Base-by-base conservation (phyloP, 2,797 vertebrate genomes). In the Enteromius mattozi region DNA sequence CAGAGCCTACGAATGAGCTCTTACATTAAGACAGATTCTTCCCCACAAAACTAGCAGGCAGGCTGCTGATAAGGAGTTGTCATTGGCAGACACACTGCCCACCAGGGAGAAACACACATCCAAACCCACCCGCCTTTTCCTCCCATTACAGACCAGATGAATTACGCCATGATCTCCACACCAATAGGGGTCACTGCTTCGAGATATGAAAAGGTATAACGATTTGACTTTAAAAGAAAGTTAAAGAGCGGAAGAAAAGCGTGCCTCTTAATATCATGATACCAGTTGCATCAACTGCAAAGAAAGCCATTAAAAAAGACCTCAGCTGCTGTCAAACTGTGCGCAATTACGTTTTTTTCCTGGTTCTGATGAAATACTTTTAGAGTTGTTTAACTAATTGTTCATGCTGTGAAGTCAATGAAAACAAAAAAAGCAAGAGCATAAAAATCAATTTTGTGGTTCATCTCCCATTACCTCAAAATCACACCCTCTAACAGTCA, bases 41-140 rank as follows among this genome's bases (percentile, higher is more conserved):
- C 87, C 66, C 61, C 84, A 90, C 87, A 88, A 89, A 75, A 84
- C 90, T 91, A 91, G 87, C 91, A 92, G 92, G 93, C 89, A 69
- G 87, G 89, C 82, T 59, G 79, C 93, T 94, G 95, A 95, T 95
- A 95, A 95, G 92, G 89, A 94, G 86, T 90, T 91, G 90, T 88
- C 81, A 74, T 89, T 94, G 93, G 93, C 93, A 94, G 89, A 86
- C 88, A 88, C 87, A 86, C 87, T 89, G 83, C 87, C 91, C 91
- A 77, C 89, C 78, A 78, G 91, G 90, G 91, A 92, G 82, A 88
- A 78, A 90, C 74, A 91, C 87, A 85, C 71, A 66, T 49, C 77
- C 51, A 79, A 72, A 81, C 65, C 79, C n/a, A 54, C 59, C 85
- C 68, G 78, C 56, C 59, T 83, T 78, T 45, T 72, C 81, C 79